A percentile compares a stretch with the other conserved stretches of the same genome.
Evolutionary conservation across 1,140 invertebrate genomes (phyloP).

Genomic region (Meloidogyne exigua): DNA sequence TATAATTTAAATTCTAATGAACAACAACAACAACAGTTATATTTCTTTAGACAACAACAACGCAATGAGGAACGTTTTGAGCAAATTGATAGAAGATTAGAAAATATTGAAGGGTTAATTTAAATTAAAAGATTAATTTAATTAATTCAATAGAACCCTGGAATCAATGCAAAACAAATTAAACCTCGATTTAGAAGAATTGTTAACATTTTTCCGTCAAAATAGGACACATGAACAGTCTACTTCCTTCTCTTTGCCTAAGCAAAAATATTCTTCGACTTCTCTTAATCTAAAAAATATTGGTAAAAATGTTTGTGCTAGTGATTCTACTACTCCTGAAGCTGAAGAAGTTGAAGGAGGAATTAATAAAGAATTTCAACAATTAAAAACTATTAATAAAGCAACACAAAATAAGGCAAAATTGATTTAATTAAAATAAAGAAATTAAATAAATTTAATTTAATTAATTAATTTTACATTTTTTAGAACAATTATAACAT

Average conservation of each 20-base stretch:
- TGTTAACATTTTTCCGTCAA: background rate
- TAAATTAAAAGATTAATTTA: background rate
- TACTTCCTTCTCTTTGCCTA: background rate
- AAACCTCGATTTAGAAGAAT: background rate
- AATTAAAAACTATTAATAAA: background rate
- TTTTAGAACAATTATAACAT: background rate
- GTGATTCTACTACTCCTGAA: background rate
- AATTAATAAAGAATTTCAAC: background rate
- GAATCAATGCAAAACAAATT: slow-evolving; percentile 1
- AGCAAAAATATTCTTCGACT: background rate
- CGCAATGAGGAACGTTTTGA: slow-evolving; percentile 38
- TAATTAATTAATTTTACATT: too few species aligned
- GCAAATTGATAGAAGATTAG: slow-evolving; percentile 35
- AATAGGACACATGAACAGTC: background rate
- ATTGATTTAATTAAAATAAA: background rate
- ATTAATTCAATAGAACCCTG: background rate
- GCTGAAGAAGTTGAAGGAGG: background rate
- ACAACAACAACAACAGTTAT: slow-evolving; percentile 1
- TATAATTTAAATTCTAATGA: background rate
- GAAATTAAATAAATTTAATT: too few species aligned
- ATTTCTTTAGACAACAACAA: slow-evolving; percentile 28
- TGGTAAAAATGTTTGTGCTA: background rate
- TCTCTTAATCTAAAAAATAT: background rate
- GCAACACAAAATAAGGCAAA: background rate
- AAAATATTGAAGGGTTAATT: slow-evolving; percentile 44